Base-by-base conservation (phyloP, 2,113 vertebrate species). In the Chlamydotis undulata region DNA sequence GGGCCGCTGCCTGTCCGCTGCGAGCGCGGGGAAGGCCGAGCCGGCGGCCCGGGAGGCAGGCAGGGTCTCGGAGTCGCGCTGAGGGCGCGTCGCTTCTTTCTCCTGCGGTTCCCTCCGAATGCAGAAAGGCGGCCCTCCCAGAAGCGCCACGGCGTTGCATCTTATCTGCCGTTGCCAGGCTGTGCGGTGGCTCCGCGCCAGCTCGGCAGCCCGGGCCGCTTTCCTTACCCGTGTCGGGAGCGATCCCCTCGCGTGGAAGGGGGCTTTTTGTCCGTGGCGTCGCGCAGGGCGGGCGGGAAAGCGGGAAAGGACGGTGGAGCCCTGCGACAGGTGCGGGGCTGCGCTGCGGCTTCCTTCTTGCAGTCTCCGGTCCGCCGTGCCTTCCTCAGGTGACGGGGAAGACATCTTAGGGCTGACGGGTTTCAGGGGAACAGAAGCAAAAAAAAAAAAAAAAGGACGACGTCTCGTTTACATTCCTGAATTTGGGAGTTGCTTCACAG, bases 161-260 rank as follows among this genome's bases (percentile, higher is more conserved):
- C 68, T 68, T 73, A 41, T 67, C 65, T 43, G 0, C 10, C 12
- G 1, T 7, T 45, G 90, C 92, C 94, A 41, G 90, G 91, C 49
- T 76, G 87, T 16, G 93, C 63, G 4, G 69, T 59, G 86, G 87
- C 79, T 60, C n/a, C 19, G 59, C 21, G 95, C 86, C 96, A 87
- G 69, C 89, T 6, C 5, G 2, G 56, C 83, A 7, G 65, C 81
- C 59, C n/a, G n/a, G 43, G 67, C 89, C 31, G 87, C 52, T 43
- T 37, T 6, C 65, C 8, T 17, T 56, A 6, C 47, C 68, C 74
- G 21, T 22, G 52, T 16, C 70, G 3, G 56, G 4, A 39, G 68
- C 47, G 39, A 19, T 10, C 7, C 29, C 0, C 59, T 5, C 6
- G 3, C 12, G 28, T 2, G 76, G n/a, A 16, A 26, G 74, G 60